A percentile compares a stretch with the other conserved stretches of the same genome.
Conservation (phyloP, 2,797 vertebrate species). For the Natrix natrix region DNA sequence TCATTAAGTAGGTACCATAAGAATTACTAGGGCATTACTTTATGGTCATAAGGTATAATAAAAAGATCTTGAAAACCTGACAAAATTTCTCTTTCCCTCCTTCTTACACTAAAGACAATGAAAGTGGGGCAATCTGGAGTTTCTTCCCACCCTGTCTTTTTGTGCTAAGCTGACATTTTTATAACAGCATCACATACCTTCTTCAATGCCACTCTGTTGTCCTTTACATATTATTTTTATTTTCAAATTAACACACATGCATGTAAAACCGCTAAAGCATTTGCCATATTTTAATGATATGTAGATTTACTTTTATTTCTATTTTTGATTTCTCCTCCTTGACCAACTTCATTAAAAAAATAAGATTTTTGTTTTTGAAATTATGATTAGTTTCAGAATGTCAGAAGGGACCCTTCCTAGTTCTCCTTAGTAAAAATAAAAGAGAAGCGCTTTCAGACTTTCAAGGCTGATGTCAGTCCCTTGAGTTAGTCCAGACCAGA, state of each 20-base stretch:
- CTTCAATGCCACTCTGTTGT: background rate
- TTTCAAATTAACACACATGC: background rate
- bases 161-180: background rate
- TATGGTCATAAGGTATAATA: background rate
- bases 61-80: background rate
- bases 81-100: background rate
- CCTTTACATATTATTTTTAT: background rate
- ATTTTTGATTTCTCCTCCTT: conserved; percentile 9
- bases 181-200: background rate
- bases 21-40: background rate
- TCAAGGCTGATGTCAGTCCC: background rate
- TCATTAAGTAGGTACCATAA: background rate
- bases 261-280: background rate
- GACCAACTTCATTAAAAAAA: background rate
- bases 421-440: background rate
- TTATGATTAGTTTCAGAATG: background rate
- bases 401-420: background rate
- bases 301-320: background rate
- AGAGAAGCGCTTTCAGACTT: background rate
- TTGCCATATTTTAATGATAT: background rate
- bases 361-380: background rate
- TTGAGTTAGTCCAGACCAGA: background rate
- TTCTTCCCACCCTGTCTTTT: background rate
- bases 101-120: background rate
- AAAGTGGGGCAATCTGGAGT: background rate